phyloP scores from a whole-genome alignment of 2,797 vertebrate species.

The Falco naumanni region DNA sequence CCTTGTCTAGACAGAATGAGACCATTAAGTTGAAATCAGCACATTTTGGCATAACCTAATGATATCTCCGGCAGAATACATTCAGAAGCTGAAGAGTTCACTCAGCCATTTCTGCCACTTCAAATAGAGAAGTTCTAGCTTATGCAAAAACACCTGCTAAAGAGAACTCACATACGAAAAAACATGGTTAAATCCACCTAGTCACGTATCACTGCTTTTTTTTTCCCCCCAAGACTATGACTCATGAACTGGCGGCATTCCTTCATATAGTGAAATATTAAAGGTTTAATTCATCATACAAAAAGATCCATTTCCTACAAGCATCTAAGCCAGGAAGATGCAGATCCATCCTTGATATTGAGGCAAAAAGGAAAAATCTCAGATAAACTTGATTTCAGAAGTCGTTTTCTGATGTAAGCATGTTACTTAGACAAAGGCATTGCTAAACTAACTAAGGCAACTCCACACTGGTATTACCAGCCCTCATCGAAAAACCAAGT shows the following conservation, averaged over 20 bases:
- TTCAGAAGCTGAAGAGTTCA: neutral
- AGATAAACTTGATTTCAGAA: neutral
- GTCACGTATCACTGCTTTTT: neutral
- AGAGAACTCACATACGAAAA: neutral
- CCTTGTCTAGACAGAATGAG: neutral
- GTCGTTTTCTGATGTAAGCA: neutral
- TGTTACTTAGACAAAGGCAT: neutral
- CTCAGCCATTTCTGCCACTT: neutral
- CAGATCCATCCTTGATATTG: neutral
- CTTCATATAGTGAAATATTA: neutral
- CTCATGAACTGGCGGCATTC: neutral
- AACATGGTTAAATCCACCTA: neutral
- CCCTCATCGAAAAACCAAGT: fast-evolving
- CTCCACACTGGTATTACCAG: neutral
- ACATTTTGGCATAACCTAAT: neutral
- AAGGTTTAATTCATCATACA: neutral
- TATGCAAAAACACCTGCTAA: neutral
- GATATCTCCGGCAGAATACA: neutral
- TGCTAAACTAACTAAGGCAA: neutral
- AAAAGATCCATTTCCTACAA: neutral
- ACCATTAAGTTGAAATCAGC: neutral
- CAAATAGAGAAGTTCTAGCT: neutral
- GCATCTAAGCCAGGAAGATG: neutral
- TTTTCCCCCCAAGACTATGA: neutral
- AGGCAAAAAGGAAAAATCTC: neutral